Base-by-base conservation (phyloP, 2,797 vertebrate genomes). In the Pseudochirops corinnae region DNA sequence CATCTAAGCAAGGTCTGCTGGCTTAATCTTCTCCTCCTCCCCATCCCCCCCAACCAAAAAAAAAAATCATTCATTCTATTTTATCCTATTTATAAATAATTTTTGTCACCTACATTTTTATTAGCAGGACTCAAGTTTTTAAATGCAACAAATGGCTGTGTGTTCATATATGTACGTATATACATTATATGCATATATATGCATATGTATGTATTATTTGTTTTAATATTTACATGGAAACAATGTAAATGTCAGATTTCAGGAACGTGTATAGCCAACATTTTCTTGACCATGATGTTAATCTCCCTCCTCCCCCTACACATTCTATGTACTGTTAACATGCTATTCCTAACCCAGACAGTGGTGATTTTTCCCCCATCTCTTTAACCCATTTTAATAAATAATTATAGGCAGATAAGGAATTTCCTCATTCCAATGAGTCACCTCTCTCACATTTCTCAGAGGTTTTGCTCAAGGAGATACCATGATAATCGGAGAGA, bases 341-440 rank as follows among this genome's bases (percentile, higher is more conserved):
- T 97, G 91, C 92, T 94, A 96, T 94, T 94, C 95, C 94, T 96
- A 98, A 96, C 94, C 97, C 91, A 12, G 95, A 91, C 94, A 92
- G 90, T 58, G 1, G 94, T 96, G 96, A 95, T 96, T 97, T 97
- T 97, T 98, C 98, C 98, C 97, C 98, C 91, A 97, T 98, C 98
- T 97, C 46, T 93, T 96, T 96, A 95, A 97, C 97, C 98, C 96
- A 97, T 98, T 98, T 98, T 98, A 98, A 98, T 99, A 99, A 98
- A 98, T 98, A 98, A 99, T 98, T 98, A 98, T 96, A 98, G 98
- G 97, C 98, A 97, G 98, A 97, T 97, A 97, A 98, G 98, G 98
- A 98, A 98, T 99, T 98, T 98, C 98, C 98, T 98, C 98, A 94
- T 98, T 98, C 98, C 98, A 90, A 98, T 99, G 98, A 97, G 98